A percentile compares a stretch with the other conserved stretches of the same genome.
Evolutionary conservation across 2,797 vertebrate genomes (phyloP).

Genomic region (Pangasius krempfi): DNA sequence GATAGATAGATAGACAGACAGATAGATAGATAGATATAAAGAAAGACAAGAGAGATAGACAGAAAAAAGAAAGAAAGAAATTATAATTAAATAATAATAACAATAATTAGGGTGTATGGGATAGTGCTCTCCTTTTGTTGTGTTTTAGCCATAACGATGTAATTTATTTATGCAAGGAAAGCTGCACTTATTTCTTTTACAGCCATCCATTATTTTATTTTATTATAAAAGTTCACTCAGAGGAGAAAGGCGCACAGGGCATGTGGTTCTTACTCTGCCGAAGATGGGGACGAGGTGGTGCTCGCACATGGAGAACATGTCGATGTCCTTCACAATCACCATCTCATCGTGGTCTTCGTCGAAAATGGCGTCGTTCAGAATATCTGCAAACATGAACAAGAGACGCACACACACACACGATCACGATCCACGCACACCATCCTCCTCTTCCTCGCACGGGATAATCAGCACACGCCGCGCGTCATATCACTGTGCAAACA

Average conservation of each 20-base stretch:
- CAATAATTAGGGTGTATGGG: background rate
- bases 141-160: background rate
- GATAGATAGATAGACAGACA: background rate
- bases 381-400: constrained; percentile 73
- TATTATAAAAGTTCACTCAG: background rate
- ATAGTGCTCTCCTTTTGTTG: background rate
- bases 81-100: background rate
- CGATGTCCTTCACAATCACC: constrained; percentile 99
- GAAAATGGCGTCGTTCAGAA: constrained; percentile 96
- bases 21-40: background rate
- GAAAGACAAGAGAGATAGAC: background rate
- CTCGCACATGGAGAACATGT: constrained; percentile 99
- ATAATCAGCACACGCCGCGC: background rate
- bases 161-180: background rate
- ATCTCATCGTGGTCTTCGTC: constrained; percentile 98
- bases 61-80: background rate
- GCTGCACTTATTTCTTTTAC: background rate
- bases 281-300: constrained; percentile 97
- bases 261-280: constrained; percentile 84
- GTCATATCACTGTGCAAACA: constrained; percentile 67
- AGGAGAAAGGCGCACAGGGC: too few species aligned
- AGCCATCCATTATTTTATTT: background rate
- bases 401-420: constrained; percentile 20
- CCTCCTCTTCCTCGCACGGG: background rate
- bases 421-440: background rate